Evolutionary conservation across 1,140 invertebrate genomes (phyloP).

Genomic region (Chelonus insularis): DNA sequence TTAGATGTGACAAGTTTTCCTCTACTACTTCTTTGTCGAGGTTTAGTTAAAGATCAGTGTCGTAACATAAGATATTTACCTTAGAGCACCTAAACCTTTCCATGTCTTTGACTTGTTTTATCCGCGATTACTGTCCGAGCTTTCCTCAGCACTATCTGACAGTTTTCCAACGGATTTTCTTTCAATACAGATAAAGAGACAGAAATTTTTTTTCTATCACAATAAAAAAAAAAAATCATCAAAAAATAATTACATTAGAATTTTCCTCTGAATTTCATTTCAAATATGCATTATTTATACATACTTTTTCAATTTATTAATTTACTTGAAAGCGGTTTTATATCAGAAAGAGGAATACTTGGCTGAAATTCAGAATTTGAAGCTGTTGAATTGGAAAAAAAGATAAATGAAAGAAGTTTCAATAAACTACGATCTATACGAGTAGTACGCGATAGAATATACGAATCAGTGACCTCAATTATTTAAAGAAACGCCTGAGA

Average conservation of each 20-base stretch:
- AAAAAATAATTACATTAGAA: too few species aligned
- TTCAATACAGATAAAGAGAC: too few species aligned
- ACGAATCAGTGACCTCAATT: conserved; percentile 18
- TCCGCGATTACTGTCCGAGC: background rate
- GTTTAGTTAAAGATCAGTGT: conserved; percentile 12
- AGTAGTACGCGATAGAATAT: background rate
- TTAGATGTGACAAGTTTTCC: background rate
- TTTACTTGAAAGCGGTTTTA: too few species aligned
- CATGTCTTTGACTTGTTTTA: background rate
- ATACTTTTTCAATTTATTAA: too few species aligned
- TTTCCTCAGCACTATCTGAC: too few species aligned
- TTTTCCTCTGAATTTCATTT: too few species aligned
- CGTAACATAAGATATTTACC: background rate
- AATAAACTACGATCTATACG: background rate
- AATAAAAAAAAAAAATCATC: too few species aligned
- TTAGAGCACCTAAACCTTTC: background rate
- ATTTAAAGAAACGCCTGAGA: conserved; percentile 18
- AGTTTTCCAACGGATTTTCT: too few species aligned
- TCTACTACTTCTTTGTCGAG: background rate
- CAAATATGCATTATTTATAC: too few species aligned
- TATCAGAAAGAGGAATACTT: background rate
- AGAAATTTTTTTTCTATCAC: too few species aligned
- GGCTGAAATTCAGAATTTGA: conserved; percentile 3
- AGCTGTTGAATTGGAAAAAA: conserved; percentile 7
- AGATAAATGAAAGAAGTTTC: background rate